Conservation (phyloP, 2,888 invertebrate species). For the Sylvicola fuscatus region DNA sequence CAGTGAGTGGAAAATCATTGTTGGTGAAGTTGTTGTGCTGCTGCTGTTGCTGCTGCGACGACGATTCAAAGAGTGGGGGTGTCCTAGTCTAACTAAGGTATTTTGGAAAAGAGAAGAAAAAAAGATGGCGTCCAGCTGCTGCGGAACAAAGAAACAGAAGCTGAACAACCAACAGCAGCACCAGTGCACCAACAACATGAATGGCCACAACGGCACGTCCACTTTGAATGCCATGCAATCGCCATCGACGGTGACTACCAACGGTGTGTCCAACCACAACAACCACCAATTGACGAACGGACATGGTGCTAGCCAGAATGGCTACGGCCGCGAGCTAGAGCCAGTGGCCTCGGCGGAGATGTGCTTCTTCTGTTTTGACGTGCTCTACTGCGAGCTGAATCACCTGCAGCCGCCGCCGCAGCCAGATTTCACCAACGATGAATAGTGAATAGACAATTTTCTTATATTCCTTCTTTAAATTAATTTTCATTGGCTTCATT, state of each 20-base stretch:
- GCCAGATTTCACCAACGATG: slow-evolving; percentile 85
- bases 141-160: slow-evolving; percentile 83
- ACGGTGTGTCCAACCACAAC: neutral
- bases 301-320: slow-evolving; percentile 16
- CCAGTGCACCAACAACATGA: slow-evolving; percentile 1
- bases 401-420: slow-evolving; percentile 79
- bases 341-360: slow-evolving; percentile 84
- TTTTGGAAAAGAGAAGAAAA: no score
- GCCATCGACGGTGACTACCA: neutral
- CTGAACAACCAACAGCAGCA: slow-evolving; percentile 36
- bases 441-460: slow-evolving; percentile 74
- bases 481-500: slow-evolving; percentile 2
- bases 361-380: slow-evolving; percentile 99
- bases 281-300: slow-evolving; percentile 18
- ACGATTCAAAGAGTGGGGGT: no score
- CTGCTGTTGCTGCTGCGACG: no score
- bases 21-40: no score
- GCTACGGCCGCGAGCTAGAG: slow-evolving; percentile 16
- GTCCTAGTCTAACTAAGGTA: no score
- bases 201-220: neutral
- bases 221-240: no score
- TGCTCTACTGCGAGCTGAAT: slow-evolving; percentile 84
- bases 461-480: slow-evolving; percentile 11
- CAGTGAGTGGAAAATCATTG: no score
- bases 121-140: slow-evolving; percentile 80